phyloP scores from a whole-genome alignment of 2,113 vertebrate species.

The Paracanthobrama guichenoti region DNA sequence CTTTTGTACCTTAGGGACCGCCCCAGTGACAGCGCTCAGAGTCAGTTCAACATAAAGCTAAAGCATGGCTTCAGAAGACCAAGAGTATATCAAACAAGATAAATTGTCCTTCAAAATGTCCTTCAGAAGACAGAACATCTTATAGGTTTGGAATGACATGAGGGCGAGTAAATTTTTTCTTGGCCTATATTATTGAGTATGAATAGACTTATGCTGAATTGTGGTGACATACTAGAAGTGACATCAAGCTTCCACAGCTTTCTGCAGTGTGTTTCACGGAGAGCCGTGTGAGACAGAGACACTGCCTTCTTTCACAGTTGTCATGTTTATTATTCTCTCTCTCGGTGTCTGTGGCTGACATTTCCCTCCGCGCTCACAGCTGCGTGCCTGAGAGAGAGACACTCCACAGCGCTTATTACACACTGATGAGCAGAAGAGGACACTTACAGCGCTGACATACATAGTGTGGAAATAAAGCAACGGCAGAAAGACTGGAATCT shows the following conservation, averaged over 20 bases:
- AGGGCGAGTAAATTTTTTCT: not conserved
- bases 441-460: not conserved
- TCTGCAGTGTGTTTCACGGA: not conserved
- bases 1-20: no score
- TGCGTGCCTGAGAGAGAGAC: constrained; percentile 31
- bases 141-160: not conserved
- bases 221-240: not conserved
- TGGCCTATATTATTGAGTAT: not conserved
- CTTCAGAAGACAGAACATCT: not conserved
- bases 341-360: constrained; percentile 7
- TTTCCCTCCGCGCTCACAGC: not conserved
- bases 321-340: constrained; percentile 22
- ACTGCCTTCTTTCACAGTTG: constrained; percentile 25
- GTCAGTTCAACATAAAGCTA: no score
- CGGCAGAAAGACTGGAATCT: not conserved
- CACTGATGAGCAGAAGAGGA: constrained; percentile 9
- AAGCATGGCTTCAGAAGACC: not conserved
- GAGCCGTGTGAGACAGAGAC: not conserved
- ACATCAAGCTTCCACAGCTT: not conserved
- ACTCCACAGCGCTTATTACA: not conserved
- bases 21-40: no score
- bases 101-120: not conserved
- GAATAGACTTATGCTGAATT: not conserved
- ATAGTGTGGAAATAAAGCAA: not conserved
- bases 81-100: not conserved